phyloP scores from a whole-genome alignment of 2,888 invertebrate species.

The Drosophila pegasa region DNA sequence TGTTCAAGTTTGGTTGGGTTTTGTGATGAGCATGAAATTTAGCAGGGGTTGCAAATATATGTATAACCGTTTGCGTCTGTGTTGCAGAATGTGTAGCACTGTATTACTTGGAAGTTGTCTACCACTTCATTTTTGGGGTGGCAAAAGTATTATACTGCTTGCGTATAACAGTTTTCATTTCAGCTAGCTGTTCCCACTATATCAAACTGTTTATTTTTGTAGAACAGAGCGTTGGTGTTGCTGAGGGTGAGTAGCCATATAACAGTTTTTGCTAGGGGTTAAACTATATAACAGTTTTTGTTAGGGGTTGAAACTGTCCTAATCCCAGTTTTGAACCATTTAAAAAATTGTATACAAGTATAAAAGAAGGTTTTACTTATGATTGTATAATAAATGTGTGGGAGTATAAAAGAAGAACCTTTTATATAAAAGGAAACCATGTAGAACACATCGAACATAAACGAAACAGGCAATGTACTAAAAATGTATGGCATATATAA shows the following conservation, averaged over 20 bases:
- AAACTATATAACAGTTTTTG: constrained; percentile 1
- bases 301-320: not conserved
- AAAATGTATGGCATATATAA: constrained; percentile 1
- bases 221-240: not conserved
- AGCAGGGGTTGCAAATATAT: not conserved
- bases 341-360: not conserved
- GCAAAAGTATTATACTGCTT: not conserved
- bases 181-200: constrained; percentile 1
- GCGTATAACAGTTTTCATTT: not conserved
- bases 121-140: too few species aligned
- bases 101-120: too few species aligned
- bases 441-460: not conserved
- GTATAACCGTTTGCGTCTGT: not conserved
- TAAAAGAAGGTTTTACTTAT: not conserved
- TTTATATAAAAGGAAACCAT: not conserved
- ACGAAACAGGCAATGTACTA: not conserved
- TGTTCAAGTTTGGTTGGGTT: not conserved
- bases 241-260: not conserved
- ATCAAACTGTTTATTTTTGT: not conserved
- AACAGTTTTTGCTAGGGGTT: not conserved
- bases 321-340: not conserved
- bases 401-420: not conserved
- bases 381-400: not conserved
- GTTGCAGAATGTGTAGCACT: not conserved
- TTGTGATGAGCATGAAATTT: not conserved